These are phyloP conservation scores for Steinernema feltiae DNA, from an alignment of 1,140 invertebrate species.

Conservation along the genomic window DNA sequence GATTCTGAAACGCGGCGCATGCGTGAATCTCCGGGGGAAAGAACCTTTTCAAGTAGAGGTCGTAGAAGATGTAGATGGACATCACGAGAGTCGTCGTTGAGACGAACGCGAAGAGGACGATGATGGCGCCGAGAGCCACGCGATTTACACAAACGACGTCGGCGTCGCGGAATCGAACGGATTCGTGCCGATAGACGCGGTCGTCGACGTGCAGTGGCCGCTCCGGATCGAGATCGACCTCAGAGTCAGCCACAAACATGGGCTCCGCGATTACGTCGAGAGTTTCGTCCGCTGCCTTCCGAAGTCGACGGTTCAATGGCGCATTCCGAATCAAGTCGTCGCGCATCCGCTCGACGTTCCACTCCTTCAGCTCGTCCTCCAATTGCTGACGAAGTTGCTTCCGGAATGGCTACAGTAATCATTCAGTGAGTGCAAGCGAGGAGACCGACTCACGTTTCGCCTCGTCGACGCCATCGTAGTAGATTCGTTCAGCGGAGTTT, in stretches of 20 bases:
- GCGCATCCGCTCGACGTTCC: not conserved
- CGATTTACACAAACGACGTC: constrained; percentile 1
- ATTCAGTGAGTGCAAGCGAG: not conserved
- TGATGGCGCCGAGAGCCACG: not conserved
- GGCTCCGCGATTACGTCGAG: constrained; percentile 3
- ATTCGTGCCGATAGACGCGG: not conserved
- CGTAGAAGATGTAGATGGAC: constrained; percentile 18
- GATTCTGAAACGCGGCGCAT: not conserved
- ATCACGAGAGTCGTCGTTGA: not conserved
- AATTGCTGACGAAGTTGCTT: not conserved
- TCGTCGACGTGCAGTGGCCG: not conserved
- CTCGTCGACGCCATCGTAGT: not conserved
- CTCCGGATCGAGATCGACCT: not conserved
- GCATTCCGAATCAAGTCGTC: not conserved
- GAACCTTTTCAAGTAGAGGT: constrained; percentile 12
- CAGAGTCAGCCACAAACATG: not conserved
- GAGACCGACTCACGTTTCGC: not conserved
- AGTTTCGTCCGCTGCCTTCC: not conserved
- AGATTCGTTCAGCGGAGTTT: not conserved
- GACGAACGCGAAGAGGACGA: not conserved
- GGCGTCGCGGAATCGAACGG: not conserved
- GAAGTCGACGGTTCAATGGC: not conserved
- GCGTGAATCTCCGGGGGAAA: not conserved
- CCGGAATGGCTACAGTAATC: not conserved
- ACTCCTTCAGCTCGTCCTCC: not conserved